Percentiles rank a stretch among this genome's conserved stretches.
Conservation (phyloP, 2,888 invertebrate species). For the Steromphala cineraria region DNA sequence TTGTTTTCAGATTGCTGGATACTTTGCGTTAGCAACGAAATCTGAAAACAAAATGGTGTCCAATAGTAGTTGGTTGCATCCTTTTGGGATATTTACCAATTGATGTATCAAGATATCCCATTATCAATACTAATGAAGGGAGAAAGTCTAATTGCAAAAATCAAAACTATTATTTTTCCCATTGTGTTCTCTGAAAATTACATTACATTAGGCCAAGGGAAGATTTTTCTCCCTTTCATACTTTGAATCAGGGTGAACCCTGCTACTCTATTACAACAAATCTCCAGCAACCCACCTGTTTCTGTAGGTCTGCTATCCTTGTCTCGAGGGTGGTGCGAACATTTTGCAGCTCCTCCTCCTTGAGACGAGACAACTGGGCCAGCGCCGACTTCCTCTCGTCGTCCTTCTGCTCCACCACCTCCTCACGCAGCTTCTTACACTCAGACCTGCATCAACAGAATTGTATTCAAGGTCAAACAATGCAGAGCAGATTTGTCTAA, state of each 20-base stretch:
- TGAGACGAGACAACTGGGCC: conserved; percentile 62
- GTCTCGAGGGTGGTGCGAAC: conserved; percentile 60
- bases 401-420: conserved; percentile 68
- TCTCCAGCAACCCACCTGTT: conserved; percentile 55
- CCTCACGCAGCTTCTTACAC: conserved; percentile 59
- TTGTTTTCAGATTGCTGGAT: not conserved
- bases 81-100: not conserved
- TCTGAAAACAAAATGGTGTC: not conserved
- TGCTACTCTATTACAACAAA: no score
- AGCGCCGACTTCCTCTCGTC: conserved; percentile 69
- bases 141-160: no score
- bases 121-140: no score
- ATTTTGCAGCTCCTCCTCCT: conserved; percentile 64
- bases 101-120: no score
- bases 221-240: no score
- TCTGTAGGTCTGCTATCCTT: conserved; percentile 61
- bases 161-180: no score
- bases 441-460: conserved; percentile 51
- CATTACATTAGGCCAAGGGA: no score
- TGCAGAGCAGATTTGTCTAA: no score
- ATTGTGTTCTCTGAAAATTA: no score
- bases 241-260: no score
- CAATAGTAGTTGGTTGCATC: not conserved
- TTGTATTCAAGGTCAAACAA: no score
- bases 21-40: not conserved